Evolutionary conservation across 2,888 invertebrate genomes (phyloP).

Genomic region (Rambutsinella grinnellia): DNA sequence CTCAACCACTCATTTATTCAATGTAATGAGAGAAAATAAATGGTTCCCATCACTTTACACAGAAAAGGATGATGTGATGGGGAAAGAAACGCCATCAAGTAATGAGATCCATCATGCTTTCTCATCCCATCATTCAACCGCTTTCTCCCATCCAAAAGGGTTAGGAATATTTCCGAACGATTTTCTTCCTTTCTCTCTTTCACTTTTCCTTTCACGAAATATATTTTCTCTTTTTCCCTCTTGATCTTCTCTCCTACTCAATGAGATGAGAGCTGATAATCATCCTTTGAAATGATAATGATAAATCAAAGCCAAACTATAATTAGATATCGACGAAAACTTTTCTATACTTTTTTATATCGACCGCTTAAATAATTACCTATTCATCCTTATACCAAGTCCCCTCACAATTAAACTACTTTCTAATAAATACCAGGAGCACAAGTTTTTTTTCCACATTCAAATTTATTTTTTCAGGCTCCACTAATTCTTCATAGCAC

Average conservation of each 20-base stretch:
- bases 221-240: not conserved
- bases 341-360: not conserved
- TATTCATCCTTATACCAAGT: too few relatives aligned
- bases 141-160: not conserved
- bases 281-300: too few relatives aligned
- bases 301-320: too few relatives aligned
- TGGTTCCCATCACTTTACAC: slow-evolving; percentile 6
- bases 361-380: too few relatives aligned
- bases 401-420: too few relatives aligned
- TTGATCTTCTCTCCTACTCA: not conserved
- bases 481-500: too few relatives aligned
- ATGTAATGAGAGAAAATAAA: slow-evolving; percentile 12
- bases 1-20: slow-evolving; percentile 7
- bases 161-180: not conserved
- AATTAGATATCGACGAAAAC: not conserved
- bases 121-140: slow-evolving; percentile 17
- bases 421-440: too few relatives aligned
- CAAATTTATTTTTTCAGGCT: too few relatives aligned
- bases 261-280: too few relatives aligned
- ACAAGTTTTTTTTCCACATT: too few relatives aligned
- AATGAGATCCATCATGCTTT: slow-evolving; percentile 44
- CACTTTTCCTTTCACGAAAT: not conserved
- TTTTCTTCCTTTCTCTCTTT: slow-evolving; percentile 2
- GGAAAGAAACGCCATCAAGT: slow-evolving; percentile 25
- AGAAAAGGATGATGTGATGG: slow-evolving; percentile 28